These are phyloP conservation scores for Spodoptera frugiperda DNA, from an alignment of 1,140 invertebrate species.

Conservation along the genomic window DNA sequence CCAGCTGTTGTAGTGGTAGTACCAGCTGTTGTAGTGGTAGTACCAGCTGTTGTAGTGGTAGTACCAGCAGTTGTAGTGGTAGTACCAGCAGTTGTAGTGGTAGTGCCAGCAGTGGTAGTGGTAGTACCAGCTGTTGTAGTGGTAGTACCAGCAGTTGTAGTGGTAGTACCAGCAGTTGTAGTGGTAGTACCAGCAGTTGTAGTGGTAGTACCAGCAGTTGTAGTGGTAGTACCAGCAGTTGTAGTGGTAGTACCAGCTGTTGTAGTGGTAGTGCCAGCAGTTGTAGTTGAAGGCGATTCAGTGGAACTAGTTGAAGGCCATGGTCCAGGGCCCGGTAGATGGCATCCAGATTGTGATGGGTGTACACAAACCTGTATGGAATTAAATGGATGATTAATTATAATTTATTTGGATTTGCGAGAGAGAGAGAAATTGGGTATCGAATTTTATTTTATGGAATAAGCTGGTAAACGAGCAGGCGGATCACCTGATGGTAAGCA, in stretches of 20 bases:
- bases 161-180: constrained; percentile 6
- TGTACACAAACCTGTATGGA: constrained; percentile 58
- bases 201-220: constrained; percentile 21
- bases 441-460: too few relatives aligned
- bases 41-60: constrained; percentile 22
- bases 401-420: too few relatives aligned
- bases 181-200: neutral
- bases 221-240: constrained; percentile 4
- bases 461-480: too few relatives aligned
- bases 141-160: constrained; percentile 22
- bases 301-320: neutral
- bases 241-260: neutral
- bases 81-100: constrained; percentile 21
- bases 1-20: constrained; percentile 28
- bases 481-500: too few relatives aligned
- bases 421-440: too few relatives aligned
- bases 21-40: too few relatives aligned
- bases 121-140: constrained; percentile 18
- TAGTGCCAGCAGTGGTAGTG: constrained; percentile 19
- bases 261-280: neutral
- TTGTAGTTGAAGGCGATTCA: neutral
- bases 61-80: constrained; percentile 34
- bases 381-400: neutral
- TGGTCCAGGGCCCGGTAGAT: constrained; percentile 48
- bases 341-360: constrained; percentile 53